Base-by-base conservation (phyloP, 2,797 vertebrate genomes). In the Mormyrus proboscirostris region DNA sequence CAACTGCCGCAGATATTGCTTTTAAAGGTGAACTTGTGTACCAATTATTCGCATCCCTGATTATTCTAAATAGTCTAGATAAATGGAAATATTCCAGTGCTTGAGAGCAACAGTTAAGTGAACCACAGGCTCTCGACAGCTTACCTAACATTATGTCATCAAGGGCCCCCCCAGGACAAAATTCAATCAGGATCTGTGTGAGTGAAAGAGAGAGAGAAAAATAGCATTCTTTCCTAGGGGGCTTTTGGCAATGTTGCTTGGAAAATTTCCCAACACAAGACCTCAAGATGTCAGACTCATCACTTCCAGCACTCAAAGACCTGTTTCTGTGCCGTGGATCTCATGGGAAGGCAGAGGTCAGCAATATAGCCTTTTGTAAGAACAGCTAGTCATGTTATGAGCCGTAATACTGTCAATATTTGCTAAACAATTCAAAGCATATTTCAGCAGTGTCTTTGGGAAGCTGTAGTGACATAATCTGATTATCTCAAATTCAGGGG, bases 71-170 rank as follows among this genome's bases (percentile, higher is more conserved):
- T 22, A 83, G n/a, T 49, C n/a, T 22, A 9, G 8, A 8, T 22
- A 84, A 47, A 22, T 25, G 33, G 25, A 9, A 53, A 29, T 53
- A 1, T 53, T 84, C 44, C 47, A 51, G 49, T 25, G 0, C 51
- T 25, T 16, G 25, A 29, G 50, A 86, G n/a, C 4, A 9, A 29
- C 0, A 2, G 14, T 59, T 25, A 53, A 38, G 25, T 9, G 41
- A 50, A 49, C 4, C 33, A 47, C 62, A 86, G 16, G 85, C 6
- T 86, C 5, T 5, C 2, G 33, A 38, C 55, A 55, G 90, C 93
- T 93, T 89, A 96, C 95, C 95, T 86, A 96, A 90, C 93, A 96
- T 95, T 0, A 93, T 94, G 19, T 94, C 92, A 91, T 96, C 95
- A 57, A 96, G 73, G 0, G 95, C 95, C 5, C 95, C 95, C 9